These are phyloP conservation scores for Druceiella hillmani DNA, from an alignment of 2,888 invertebrate species.

Conservation along the genomic window DNA sequence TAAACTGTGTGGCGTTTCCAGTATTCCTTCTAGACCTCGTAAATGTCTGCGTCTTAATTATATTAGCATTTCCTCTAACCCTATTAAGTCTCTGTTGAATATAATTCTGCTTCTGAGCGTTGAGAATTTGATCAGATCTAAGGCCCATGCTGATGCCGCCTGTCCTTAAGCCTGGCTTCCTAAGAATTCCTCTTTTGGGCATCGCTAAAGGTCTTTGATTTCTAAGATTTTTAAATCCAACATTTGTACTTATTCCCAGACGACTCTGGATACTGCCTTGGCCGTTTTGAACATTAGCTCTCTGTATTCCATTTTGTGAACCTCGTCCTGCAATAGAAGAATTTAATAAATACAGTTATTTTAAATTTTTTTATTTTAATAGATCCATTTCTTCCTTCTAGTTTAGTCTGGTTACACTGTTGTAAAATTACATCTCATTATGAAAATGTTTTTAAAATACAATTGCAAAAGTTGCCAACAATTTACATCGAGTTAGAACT, in stretches of 20 bases:
- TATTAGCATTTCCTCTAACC: constrained; percentile 6
- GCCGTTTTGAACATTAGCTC: too few relatives aligned
- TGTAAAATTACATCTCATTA: too few relatives aligned
- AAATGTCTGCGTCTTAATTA: constrained; percentile 44
- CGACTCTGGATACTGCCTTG: constrained; percentile 36
- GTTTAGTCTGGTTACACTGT: too few relatives aligned
- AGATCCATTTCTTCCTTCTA: too few relatives aligned
- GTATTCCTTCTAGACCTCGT: constrained; percentile 35
- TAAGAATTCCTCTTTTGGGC: constrained; percentile 42
- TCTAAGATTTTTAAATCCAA: constrained; percentile 32
- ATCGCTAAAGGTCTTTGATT: constrained; percentile 36
- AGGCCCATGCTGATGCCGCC: constrained; percentile 32
- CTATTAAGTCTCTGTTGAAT: constrained; percentile 30
- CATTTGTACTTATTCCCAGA: constrained; percentile 36
- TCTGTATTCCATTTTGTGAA: too few relatives aligned
- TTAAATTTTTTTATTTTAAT: too few relatives aligned
- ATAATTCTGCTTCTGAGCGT: constrained; percentile 33
- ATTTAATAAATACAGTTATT: too few relatives aligned
- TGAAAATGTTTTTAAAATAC: too few relatives aligned
- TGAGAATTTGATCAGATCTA: constrained; percentile 45
- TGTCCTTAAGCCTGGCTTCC: constrained; percentile 39
- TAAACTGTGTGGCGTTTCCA: constrained; percentile 35
- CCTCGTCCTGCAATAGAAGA: too few relatives aligned
- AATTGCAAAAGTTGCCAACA: too few relatives aligned
- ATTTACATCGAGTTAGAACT: too few relatives aligned